Conservation (phyloP, 2,888 invertebrate species). For the Agrochola lota region DNA sequence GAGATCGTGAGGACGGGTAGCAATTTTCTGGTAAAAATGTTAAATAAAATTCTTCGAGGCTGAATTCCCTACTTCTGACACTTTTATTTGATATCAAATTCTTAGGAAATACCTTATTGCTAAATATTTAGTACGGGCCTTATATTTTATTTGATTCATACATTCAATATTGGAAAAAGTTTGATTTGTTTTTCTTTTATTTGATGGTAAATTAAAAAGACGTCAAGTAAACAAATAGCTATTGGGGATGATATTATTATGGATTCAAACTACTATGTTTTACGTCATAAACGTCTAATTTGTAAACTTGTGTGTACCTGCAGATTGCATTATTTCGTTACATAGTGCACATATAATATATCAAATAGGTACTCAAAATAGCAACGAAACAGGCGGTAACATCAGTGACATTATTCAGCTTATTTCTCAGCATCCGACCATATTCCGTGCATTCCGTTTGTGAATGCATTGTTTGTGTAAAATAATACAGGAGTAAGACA, state of each 20-base stretch:
- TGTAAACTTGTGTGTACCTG: background rate
- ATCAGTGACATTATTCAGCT: constrained; percentile 76
- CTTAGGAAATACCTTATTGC: constrained; percentile 31
- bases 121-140: constrained; percentile 44
- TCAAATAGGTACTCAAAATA: constrained; percentile 25
- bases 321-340: constrained; percentile 29
- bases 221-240: background rate
- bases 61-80: constrained; percentile 46
- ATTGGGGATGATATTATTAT: background rate
- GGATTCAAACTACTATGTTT: background rate
- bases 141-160: constrained; percentile 29
- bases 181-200: background rate
- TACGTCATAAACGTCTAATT: background rate
- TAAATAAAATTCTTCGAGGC: constrained; percentile 48
- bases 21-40: constrained; percentile 51
- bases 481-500: constrained; percentile 43
- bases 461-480: constrained; percentile 74
- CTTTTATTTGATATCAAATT: constrained; percentile 50
- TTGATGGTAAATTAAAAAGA: background rate
- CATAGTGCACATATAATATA: constrained; percentile 12
- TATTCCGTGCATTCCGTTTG: constrained; percentile 72
- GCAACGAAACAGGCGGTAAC: constrained; percentile 56
- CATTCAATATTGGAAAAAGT: background rate
- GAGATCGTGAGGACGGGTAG: constrained; percentile 36
- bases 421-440: constrained; percentile 77